Evolutionary conservation across 2,888 invertebrate genomes (phyloP), one percentile per base, ranked within the genome.

Genomic region (Griposia aprilina): DNA sequence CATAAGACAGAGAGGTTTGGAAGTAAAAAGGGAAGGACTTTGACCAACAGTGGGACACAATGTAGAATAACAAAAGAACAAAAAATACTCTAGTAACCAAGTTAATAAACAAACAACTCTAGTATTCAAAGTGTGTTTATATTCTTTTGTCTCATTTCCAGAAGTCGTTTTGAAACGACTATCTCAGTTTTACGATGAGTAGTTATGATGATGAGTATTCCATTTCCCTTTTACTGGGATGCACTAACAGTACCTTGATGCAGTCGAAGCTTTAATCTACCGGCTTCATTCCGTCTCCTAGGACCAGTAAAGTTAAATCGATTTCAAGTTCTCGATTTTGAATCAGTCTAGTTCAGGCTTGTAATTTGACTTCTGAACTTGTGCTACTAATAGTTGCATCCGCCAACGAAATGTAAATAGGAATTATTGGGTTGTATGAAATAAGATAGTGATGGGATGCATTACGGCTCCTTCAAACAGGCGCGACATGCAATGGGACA

Each of bases 291-390:
- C 36, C 45, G 66, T 68, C 81, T 82, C 85, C 15, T 20, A 81
- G 85, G 85, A 70, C 65, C 60, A 74, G 70, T 75, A 55, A 85
- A 82, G 82, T 85, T 85, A 62, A 81, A 85, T 85, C 85, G 82
- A 85, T 81, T 85, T 36, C 41, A 36, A 71, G 70, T 82, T 84
- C 67, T 84, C 52, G 45, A 84, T 84, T 84, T 62, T 81, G 81
- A 84, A 59, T 81, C 62, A 73, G 85, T 59, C 85, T 30, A 80
- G 81, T 84, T 84, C 72, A 4, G 50, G 50, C 50, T 80, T 72
- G 85, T 73, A 84, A 81, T 67, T 81, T 84, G 84, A 80, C 45
- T 80, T 81, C 15, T 52, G 81, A 81, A 76, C 65, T 79, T 50
- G 41, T 55, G 20, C 15, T 52, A 30, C 57, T 48, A 59, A 48